Evolutionary conservation across 2,888 invertebrate genomes (phyloP), one percentile per base, ranked within the genome.

Genomic region (Spisula solida): DNA sequence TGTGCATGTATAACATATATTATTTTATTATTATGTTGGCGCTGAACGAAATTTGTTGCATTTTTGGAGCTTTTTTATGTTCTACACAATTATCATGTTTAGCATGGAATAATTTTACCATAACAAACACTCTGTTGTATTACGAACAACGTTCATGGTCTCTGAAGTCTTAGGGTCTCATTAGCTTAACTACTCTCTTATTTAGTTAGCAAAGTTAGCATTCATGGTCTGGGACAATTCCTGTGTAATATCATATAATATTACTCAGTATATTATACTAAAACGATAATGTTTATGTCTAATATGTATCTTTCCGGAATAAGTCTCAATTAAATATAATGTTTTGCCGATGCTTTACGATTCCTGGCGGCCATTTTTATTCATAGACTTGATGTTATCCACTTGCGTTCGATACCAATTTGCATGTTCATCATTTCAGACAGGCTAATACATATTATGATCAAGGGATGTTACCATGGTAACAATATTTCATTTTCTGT

Each of bases 401-500:
- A 70, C 29, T 31, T 31, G 31, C 14, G 70, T 70, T 70, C 70
- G 31, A 70, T 70, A 70, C 18, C 29, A 83, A 83, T 83, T 83
- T 83, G 60, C 83, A 83, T 47, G 66, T 70, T 83, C 34, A 70
- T 47, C 70, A 83, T 70, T 70, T 20, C 25, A 48, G 48, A 34
- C 83, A 70, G 48, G 75, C 83, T 75, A 41, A 84, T 84, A 78
- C 75, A 41, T 84, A 84, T 78, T 47, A 75, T 56, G 48, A 31
- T 84, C 84, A 84, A 41, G 51, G 34, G 31, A 78, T 84, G 84
- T 84, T 84, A 34, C 84, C 75, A 84, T 84, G 78, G 84, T 34
- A 84, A 84, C 84, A 55, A 78, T 84, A 84, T 84, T 84, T 84
- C 55, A 84, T 84, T 84, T 84, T 84, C 84, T 84, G 84, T 79